Evolutionary conservation across 2,113 vertebrate genomes (phyloP), one percentile per base, ranked within the genome.

Genomic region (Acrocephalus arundinaceus): DNA sequence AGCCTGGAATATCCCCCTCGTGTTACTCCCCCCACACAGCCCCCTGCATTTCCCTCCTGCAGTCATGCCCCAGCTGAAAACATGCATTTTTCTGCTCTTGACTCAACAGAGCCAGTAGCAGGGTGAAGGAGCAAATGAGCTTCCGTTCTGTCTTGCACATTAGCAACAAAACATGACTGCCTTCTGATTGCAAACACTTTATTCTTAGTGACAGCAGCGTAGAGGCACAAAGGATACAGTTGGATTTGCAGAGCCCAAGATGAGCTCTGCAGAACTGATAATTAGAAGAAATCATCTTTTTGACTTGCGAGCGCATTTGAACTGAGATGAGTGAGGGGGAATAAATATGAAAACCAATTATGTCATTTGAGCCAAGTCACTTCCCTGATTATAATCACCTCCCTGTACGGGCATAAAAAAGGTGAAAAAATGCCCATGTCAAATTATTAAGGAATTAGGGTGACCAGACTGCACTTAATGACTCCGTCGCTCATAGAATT

Each of bases 281-380:
- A 97, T 97, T 96, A 97, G 92, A 96, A 95, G 93, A 93, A 91
- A 94, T 95, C 93, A 93, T 96, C 86, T 92, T 96, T 96, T 82
- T 95, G 93, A 91, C 91, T 96, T 92, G 91, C 89, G 94, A 95
- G 87, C 93, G 58, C 81, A 65, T 97, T 94, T 97, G 96, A 97
- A 94, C 94, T 89, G 80, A 95, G 93, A 96, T 95, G 93, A 94
- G 93, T 62, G 82, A 97, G 41, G 70, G 35, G 66, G 92, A 97
- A 96, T 96, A 97, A 97, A 97, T 96, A 97, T 4, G 63, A 96
- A 97, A 96, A 95, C 52, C 94, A 94, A 94, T 97, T 97, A 96
- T 93, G 85, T 92, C 92, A 91, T 95, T 94, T 94, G 91, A 96
- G 84, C 85, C 68, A 81, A 96, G 84, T 70, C 89, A 81, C 88